Evolutionary conservation across 2,888 invertebrate species (phyloP).

Genomic region (Iselma pallidipennis): DNA sequence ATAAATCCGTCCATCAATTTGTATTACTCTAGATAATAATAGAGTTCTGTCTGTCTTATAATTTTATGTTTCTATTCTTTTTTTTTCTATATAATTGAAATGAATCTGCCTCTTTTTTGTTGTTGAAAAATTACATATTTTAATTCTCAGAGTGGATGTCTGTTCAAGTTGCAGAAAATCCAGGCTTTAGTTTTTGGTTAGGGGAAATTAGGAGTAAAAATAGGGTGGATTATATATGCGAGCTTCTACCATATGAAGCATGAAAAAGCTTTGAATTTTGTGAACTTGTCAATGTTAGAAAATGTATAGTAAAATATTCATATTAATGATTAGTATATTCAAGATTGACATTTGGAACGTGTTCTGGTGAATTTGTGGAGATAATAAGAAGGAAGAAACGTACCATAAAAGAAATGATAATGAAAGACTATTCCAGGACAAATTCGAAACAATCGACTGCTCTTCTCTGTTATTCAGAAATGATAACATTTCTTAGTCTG

Average conservation of each 20-base stretch:
- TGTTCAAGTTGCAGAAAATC: neutral
- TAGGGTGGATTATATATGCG: constrained; percentile 1
- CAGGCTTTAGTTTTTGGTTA: constrained; percentile 1
- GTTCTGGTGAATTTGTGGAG: constrained; percentile 25
- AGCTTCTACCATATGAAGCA: constrained; percentile 12
- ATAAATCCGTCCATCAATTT: constrained; percentile 1
- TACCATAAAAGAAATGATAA: constrained; percentile 45
- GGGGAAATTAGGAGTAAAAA: constrained; percentile 3
- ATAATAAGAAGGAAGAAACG: constrained; percentile 50
- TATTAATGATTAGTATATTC: constrained; percentile 20
- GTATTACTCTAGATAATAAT: neutral
- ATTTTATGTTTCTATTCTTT: neutral
- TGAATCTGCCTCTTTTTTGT: neutral
- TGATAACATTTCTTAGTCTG: constrained; percentile 39
- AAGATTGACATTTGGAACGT: constrained; percentile 19
- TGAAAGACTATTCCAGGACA: constrained; percentile 47
- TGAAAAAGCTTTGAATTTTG: constrained; percentile 15
- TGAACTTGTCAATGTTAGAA: constrained; percentile 8
- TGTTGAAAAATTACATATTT: constrained; percentile 1
- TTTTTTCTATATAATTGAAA: neutral
- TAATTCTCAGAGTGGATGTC: neutral
- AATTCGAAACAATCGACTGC: constrained; percentile 43
- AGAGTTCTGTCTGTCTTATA: neutral
- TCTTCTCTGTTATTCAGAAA: constrained; percentile 46
- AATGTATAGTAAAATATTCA: constrained; percentile 10